Evolutionary conservation across 2,797 vertebrate species (phyloP).

Genomic region (Cheracebus regulus): DNA sequence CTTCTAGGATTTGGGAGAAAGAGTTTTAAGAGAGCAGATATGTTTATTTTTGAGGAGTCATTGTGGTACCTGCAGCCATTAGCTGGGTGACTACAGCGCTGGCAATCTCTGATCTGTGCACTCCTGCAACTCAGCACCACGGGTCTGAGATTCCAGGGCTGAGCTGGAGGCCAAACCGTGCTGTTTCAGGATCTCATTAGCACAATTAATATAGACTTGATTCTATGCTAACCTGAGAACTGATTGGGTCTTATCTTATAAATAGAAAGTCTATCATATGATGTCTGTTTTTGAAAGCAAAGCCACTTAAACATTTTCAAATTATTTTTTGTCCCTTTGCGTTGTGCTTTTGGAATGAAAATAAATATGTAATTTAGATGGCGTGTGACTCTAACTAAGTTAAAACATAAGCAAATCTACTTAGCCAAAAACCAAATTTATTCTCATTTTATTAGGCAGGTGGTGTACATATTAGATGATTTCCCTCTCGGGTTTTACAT

Average conservation of each 20-base stretch:
- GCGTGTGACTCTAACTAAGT: slow-evolving; percentile 61
- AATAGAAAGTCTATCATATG: not conserved
- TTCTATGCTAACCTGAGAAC: not conserved
- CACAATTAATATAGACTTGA: not conserved
- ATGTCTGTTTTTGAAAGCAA: slow-evolving; percentile 34
- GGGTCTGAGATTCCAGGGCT: not conserved
- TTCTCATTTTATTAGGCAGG: slow-evolving; percentile 80
- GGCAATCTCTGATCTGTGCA: not conserved
- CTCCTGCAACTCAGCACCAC: not conserved
- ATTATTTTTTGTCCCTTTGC: slow-evolving; percentile 41
- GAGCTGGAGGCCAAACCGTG: not conserved
- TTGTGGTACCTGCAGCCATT: slow-evolving; percentile 70
- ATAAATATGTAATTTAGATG: slow-evolving; percentile 34
- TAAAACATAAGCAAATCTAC: slow-evolving; percentile 73
- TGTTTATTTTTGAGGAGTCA: slow-evolving; percentile 72
- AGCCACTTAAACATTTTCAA: not conserved
- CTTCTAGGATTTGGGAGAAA: slow-evolving; percentile 50
- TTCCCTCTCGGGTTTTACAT: slow-evolving; percentile 75
- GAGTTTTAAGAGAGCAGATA: slow-evolving; percentile 67
- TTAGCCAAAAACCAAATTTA: slow-evolving; percentile 68
- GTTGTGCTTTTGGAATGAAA: slow-evolving; percentile 51
- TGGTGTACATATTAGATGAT: slow-evolving; percentile 72
- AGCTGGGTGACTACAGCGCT: slow-evolving; percentile 48
- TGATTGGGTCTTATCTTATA: not conserved
- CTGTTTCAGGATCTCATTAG: slow-evolving; percentile 34